phyloP scores from a whole-genome alignment of 2,113 vertebrate species.

The Peromyscus maniculatus region DNA sequence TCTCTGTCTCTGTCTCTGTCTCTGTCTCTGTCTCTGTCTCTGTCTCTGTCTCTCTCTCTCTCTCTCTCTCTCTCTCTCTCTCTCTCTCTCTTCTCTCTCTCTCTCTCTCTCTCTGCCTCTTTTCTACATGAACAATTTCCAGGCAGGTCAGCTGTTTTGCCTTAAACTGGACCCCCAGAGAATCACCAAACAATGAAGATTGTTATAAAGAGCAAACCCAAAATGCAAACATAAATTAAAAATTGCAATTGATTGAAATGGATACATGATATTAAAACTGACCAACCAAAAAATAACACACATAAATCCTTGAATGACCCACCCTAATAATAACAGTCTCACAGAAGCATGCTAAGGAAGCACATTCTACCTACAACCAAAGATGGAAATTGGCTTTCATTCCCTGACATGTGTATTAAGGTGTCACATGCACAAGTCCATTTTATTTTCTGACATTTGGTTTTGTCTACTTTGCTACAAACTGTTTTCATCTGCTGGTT shows the following conservation, averaged over 20 bases:
- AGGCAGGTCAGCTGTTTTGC: neutral
- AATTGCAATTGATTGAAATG: neutral
- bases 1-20: too few species aligned
- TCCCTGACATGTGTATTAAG: neutral
- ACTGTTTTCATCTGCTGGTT: too few species aligned
- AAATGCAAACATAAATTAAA: neutral
- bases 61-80: too few species aligned
- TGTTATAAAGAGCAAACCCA: neutral
- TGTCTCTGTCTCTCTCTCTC: too few species aligned
- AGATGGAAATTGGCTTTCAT: neutral
- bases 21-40: too few species aligned
- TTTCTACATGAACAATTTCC: neutral
- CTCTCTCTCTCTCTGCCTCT: neutral
- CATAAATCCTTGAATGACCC: neutral
- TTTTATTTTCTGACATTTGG: neutral
- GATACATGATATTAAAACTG: neutral
- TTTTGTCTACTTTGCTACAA: neutral
- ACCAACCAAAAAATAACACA: neutral
- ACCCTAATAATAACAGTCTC: neutral
- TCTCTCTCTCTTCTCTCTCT: too few species aligned
- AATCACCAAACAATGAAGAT: neutral
- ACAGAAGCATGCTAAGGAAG: neutral
- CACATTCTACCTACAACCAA: neutral
- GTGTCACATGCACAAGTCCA: neutral
- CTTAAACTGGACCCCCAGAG: neutral